Base-by-base conservation (phyloP, 2,888 invertebrate genomes). In the Cerastoderma edule region DNA sequence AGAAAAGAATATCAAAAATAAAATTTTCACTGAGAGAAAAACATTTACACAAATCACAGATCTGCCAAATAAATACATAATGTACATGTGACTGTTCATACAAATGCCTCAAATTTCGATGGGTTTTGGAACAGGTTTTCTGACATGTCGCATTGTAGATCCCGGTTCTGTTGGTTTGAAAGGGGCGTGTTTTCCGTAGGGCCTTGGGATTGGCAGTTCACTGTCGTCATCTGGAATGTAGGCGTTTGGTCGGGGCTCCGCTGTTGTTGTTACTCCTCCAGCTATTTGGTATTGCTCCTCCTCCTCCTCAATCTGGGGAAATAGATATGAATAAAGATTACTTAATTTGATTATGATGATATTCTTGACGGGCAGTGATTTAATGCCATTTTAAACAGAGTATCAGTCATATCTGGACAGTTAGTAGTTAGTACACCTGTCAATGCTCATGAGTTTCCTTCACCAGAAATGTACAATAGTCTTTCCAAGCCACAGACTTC, bases 211-310 rank as follows among this genome's bases (percentile, higher is more conserved):
- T n/a, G 93, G 93, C 60, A 93, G 87, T 67, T 93, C 92, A 56
- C 85, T 88, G 72, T 92, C 92, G 65, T 92, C 90, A 67, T 92
- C 91, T 44, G 93, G 93, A 60, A 93, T 92, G 85, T 93, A 93
- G 67, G 93, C 93, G 77, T 93, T 93, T 13, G 93, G 93, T 54
- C 93, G 87, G 19, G 92, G 93, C 74, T 92, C 92, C 1, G 93
- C 93, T 3, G 92, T 92, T 2, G 92, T 93, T 48, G 88, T 87
- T 3, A 88, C 83, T 1, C 92, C 92, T 33, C 91, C 91, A 1
- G 91, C 87, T 44, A 92, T 84, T 78, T 87, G 89, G 86, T 90
- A 91, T 74, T 92, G 90, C 48, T 91, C 91, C 60, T 91, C 92
- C 60, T 92, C 91, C 67, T 91, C 91, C 48, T 89, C 89, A 24